Percentiles rank a stretch among this genome's conserved stretches.
These are phyloP conservation scores for Halcyon senegalensis DNA, from an alignment of 2,113 vertebrate species.

Conservation along the genomic window DNA sequence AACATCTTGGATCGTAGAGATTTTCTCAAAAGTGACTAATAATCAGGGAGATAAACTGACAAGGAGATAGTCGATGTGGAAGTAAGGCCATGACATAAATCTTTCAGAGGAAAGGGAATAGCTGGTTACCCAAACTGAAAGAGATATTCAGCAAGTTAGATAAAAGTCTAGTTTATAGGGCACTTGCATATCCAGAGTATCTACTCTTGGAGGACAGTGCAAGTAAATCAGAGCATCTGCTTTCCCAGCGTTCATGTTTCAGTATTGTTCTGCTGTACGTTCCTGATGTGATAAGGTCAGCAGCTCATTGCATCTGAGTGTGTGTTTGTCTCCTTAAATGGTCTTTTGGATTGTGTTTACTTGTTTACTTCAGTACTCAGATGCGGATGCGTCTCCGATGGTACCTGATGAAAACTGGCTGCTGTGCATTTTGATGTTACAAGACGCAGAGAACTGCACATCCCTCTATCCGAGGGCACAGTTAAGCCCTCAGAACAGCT, in stretches of 20 bases:
- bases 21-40: neutral
- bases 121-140: neutral
- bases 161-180: neutral
- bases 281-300: neutral
- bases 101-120: neutral
- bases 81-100: neutral
- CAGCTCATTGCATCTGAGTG: neutral
- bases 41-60: neutral
- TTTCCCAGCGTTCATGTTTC: neutral
- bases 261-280: neutral
- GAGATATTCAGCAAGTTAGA: neutral
- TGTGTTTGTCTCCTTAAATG: neutral
- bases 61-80: neutral
- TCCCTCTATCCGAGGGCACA: constrained; percentile 56
- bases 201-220: neutral
- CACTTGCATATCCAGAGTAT: neutral
- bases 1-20: neutral
- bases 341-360: neutral
- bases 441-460: constrained; percentile 54
- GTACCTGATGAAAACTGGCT: neutral
- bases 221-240: neutral
- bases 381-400: neutral
- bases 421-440: constrained; percentile 9
- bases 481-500: constrained; percentile 63
- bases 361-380: constrained; percentile 10